Evolutionary conservation across 2,797 vertebrate genomes (phyloP).

Genomic region (Chromis chromis): DNA sequence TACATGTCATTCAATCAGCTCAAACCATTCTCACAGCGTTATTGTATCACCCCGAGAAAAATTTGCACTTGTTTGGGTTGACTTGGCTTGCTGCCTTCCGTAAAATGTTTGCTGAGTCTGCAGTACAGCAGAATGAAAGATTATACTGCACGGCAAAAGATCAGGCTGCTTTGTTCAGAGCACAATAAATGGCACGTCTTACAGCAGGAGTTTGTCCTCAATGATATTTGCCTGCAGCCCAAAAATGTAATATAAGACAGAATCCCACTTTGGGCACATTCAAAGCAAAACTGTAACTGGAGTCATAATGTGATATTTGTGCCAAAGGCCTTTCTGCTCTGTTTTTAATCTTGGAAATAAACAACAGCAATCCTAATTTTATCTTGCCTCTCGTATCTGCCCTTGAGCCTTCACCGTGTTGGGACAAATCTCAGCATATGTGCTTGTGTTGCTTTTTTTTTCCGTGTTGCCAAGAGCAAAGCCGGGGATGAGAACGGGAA

Average conservation of each 20-base stretch:
- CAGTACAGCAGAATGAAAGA: slow-evolving; percentile 18
- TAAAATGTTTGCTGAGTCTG: slow-evolving; percentile 41
- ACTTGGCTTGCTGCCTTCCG: slow-evolving; percentile 15
- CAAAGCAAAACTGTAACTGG: slow-evolving; percentile 40
- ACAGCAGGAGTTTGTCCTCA: slow-evolving; percentile 37
- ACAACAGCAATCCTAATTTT: slow-evolving; percentile 56
- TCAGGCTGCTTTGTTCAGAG: slow-evolving; percentile 24
- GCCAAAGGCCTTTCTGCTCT: slow-evolving; percentile 39
- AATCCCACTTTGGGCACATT: slow-evolving; percentile 36
- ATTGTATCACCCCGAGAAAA: neutral
- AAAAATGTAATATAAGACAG: slow-evolving; percentile 34
- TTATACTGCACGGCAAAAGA: slow-evolving; percentile 14
- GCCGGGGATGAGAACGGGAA: neutral
- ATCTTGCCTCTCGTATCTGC: slow-evolving; percentile 29
- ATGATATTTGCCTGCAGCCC: slow-evolving; percentile 33
- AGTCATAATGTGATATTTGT: slow-evolving; percentile 36
- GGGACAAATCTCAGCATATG: slow-evolving; percentile 50
- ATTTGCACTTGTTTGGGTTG: slow-evolving; percentile 3
- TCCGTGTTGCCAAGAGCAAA: slow-evolving; percentile 32
- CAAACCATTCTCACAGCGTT: neutral
- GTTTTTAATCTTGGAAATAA: slow-evolving; percentile 50
- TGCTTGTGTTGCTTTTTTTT: slow-evolving; percentile 49
- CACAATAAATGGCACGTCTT: slow-evolving; percentile 26
- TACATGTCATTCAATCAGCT: neutral
- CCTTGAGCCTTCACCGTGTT: slow-evolving; percentile 48